Evolutionary conservation across 1,140 invertebrate genomes (phyloP).

Genomic region (Aphidius gifuensis): DNA sequence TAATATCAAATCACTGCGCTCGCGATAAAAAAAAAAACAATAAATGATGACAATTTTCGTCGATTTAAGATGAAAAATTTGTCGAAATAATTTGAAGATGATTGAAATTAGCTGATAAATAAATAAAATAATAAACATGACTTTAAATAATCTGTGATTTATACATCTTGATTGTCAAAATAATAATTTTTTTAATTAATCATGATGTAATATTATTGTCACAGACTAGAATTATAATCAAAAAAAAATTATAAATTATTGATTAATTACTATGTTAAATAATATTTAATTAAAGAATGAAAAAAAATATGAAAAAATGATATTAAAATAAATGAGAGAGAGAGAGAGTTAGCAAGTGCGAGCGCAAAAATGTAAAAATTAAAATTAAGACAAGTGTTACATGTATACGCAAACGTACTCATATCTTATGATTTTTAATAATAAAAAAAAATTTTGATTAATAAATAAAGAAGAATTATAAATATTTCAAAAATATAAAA

Average conservation of each 20-base stretch:
- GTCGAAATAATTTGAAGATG: no score
- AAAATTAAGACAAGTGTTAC: slow-evolving; percentile 57
- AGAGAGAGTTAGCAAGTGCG: slow-evolving; percentile 17
- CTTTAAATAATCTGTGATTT: no score
- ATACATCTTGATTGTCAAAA: background rate
- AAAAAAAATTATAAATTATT: background rate
- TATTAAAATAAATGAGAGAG: slow-evolving; percentile 24
- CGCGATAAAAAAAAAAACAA: no score
- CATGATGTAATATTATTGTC: background rate
- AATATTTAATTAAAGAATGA: slow-evolving; percentile 10
- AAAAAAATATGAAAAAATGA: slow-evolving; percentile 26
- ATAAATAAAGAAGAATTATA: slow-evolving; percentile 18
- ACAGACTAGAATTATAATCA: background rate
- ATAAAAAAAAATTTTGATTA: slow-evolving; percentile 38
- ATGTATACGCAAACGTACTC: slow-evolving; percentile 55
- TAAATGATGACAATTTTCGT: no score
- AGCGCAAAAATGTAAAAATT: slow-evolving; percentile 53
- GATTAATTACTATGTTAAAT: background rate
- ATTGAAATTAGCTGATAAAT: no score
- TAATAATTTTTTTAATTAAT: background rate
- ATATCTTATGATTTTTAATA: slow-evolving; percentile 46
- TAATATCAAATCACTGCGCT: background rate
- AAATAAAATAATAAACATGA: no score
- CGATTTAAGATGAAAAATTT: no score
- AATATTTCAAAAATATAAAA: slow-evolving; percentile 33